phyloP scores from a whole-genome alignment of 2,797 vertebrate genomes.

The Syngnathus rostellatus region DNA sequence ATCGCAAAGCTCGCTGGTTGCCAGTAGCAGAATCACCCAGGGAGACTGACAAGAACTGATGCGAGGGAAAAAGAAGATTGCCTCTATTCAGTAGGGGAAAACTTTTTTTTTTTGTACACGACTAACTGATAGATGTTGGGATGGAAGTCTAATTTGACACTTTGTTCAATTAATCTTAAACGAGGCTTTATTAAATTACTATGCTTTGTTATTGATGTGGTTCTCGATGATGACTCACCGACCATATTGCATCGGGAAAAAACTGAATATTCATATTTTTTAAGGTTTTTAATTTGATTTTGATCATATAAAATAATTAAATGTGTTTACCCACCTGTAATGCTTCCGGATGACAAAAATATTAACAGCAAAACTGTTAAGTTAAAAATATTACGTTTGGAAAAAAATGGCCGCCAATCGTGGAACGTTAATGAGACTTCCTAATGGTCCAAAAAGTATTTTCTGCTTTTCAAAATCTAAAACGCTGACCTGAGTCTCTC shows the following conservation, averaged over 20 bases:
- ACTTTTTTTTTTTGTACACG: background rate
- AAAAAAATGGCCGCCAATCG: background rate
- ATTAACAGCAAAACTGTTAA: background rate
- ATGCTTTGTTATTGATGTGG: background rate
- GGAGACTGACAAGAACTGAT: conserved; percentile 34
- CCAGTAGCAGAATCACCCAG: conserved; percentile 38
- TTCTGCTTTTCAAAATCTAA: background rate
- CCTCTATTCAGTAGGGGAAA: conserved; percentile 5
- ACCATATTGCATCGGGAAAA: background rate
- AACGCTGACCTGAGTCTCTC: conserved; percentile 85
- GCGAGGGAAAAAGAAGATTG: conserved; percentile 1
- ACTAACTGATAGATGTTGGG: background rate
- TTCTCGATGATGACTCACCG: background rate
- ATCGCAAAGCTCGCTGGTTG: conserved; percentile 36
- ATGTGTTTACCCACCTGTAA: background rate
- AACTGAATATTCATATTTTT: background rate
- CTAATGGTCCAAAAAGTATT: background rate
- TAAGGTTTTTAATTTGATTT: background rate
- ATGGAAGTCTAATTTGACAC: background rate
- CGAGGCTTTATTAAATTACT: background rate
- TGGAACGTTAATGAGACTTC: background rate
- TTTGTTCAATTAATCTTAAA: background rate
- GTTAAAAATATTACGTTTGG: background rate
- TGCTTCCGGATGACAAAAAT: background rate
- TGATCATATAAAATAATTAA: background rate